phyloP scores from a whole-genome alignment of 2,113 vertebrate species.

The Passer domesticus region DNA sequence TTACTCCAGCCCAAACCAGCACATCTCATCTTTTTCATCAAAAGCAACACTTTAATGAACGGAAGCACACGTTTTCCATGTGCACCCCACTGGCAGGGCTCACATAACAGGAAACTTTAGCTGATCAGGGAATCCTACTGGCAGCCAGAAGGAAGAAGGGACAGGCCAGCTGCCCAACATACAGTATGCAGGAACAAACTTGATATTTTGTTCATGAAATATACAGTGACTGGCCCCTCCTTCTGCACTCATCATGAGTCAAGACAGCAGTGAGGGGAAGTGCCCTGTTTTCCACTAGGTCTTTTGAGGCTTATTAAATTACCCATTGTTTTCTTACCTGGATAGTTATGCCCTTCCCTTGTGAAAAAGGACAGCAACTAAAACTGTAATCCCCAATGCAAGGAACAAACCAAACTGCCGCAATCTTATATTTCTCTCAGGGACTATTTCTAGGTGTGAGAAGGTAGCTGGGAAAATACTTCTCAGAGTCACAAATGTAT shows the following conservation, averaged over 20 bases:
- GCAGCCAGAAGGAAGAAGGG: neutral
- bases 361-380: neutral
- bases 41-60: neutral
- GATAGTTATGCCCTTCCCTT: neutral
- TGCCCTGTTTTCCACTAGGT: neutral
- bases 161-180: slow-evolving; percentile 2
- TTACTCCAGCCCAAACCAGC: neutral
- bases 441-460: neutral
- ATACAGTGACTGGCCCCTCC: neutral
- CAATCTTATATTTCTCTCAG: neutral
- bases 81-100: neutral
- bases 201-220: slow-evolving; percentile 41
- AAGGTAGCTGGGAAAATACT: neutral
- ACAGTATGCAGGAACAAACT: neutral
- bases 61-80: neutral
- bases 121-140: neutral
- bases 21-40: neutral
- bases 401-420: neutral
- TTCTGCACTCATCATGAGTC: neutral
- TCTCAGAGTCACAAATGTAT: neutral
- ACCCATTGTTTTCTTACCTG: neutral
- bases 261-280: neutral
- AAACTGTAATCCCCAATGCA: neutral
- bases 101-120: neutral
- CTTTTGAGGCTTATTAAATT: neutral